Evolutionary conservation across 2,888 invertebrate genomes (phyloP).

Genomic region (Cataglyphis rosenhaueri): DNA sequence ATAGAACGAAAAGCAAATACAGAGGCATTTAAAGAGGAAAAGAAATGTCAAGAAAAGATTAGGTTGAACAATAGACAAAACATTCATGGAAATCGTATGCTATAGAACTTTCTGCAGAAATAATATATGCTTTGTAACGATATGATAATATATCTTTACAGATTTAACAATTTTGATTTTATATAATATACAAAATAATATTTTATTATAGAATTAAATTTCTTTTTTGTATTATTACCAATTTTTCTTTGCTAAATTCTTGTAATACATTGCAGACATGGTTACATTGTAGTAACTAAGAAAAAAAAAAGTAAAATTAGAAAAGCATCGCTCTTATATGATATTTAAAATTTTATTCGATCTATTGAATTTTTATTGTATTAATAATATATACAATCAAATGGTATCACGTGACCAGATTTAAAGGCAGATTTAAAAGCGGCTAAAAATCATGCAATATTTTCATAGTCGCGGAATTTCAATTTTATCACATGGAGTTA

Average conservation of each 20-base stretch:
- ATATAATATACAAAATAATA: background rate
- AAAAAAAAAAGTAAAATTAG: background rate
- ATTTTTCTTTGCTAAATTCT: background rate
- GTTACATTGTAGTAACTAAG: background rate
- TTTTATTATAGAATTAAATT: background rate
- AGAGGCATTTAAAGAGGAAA: conserved; percentile 94
- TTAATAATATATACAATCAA: background rate
- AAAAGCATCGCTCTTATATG: background rate
- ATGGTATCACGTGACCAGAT: background rate
- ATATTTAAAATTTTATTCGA: background rate
- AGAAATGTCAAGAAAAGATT: conserved; percentile 92
- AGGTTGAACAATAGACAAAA: conserved; percentile 91
- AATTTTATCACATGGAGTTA: background rate
- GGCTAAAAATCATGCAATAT: background rate
- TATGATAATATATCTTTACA: background rate
- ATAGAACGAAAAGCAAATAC: conserved; percentile 93
- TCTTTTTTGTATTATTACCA: background rate
- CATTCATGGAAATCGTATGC: conserved; percentile 90
- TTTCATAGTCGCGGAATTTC: background rate
- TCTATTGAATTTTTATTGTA: background rate
- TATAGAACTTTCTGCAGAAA: conserved; percentile 80
- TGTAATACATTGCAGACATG: background rate
- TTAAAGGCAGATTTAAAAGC: background rate
- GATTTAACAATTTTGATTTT: conserved; percentile 21
- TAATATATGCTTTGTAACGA: background rate